Percentiles rank a stretch among this genome's conserved stretches.
Evolutionary conservation across 2,797 vertebrate species (phyloP).

Genomic region (Leptoclinus maculatus): DNA sequence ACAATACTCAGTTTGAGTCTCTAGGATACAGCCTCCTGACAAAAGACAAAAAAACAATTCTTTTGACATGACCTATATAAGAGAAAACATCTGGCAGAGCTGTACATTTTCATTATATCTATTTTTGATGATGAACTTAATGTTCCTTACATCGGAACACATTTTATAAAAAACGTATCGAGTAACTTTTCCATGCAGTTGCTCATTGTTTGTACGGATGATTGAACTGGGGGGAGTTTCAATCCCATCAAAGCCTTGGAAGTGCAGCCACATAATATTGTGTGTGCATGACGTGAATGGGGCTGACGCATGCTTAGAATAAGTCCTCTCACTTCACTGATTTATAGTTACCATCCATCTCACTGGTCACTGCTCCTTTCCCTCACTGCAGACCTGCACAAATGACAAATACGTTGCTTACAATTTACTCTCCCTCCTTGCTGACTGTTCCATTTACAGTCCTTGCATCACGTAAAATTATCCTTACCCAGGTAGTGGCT

Average conservation of each 20-base stretch:
- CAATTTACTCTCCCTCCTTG: not conserved
- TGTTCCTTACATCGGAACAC: not conserved
- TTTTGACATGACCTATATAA: not conserved
- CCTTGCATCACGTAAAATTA: conserved; percentile 9
- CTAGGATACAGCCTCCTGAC: not conserved
- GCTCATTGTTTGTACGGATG: not conserved
- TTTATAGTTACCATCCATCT: conserved; percentile 21
- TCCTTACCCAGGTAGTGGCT: not conserved
- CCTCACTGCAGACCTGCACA: conserved; percentile 1
- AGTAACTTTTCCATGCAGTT: not conserved
- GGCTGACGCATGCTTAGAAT: not conserved
- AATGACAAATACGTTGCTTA: not conserved
- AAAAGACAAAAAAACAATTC: no score
- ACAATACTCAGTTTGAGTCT: not conserved
- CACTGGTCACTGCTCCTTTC: not conserved
- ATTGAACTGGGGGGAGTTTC: not conserved
- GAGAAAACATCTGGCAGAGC: not conserved
- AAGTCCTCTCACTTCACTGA: conserved; percentile 1
- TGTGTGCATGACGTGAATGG: not conserved
- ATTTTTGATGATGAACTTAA: not conserved
- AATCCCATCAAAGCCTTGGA: not conserved
- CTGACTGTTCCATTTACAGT: not conserved
- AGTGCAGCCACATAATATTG: not conserved
- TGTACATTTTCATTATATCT: not conserved
- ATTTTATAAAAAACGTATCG: no score